Evolutionary conservation across 1,140 invertebrate species (phyloP), one percentile per base, ranked within the genome.

Genomic region (Mercenaria mercenaria): DNA sequence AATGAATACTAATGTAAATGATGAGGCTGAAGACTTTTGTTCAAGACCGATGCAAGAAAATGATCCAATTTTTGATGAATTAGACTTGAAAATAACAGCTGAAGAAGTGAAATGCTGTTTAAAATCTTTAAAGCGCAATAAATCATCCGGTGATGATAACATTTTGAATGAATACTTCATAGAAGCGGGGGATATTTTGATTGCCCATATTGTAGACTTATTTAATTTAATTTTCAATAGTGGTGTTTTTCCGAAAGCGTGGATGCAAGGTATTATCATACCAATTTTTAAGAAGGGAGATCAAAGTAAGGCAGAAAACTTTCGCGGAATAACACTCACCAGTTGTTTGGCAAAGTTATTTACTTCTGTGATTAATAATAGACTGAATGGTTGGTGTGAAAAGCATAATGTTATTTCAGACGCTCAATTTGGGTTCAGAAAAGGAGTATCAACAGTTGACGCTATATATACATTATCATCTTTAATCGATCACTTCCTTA

Each of bases 381-480:
- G 79, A 61, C 41, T 89, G 23, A 39, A 50, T 41, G 29, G 64
- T 43, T 89, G 32, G 26, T 77, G 29, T 67, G 86, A 74, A n/a
- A 64, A 77, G 32, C 39, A 82, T 67, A 74, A 89, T 64, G 34
- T 91, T 56, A 69, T 91, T 11, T 87, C 82, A 39, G 89, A 87
- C 41, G 81, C 80, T 26, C 89, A 90, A 37, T 80, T 84, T 79
- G 90, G 86, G 26, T 91, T 89, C 79, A 81, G 41, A 37, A 50
- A 34, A 41, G 85, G 79, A 64, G n/a, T n/a, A 23, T 64, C 88
- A 18, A 91, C 84, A 77, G 59, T 37, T 72, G 90, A 91, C 77
- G 77, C 61, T 41, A 29, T 59, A 29, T 90, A 41, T 43, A 32
- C 47, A 34, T 43, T 43, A n/a, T 47, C 47, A 43, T 23, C 15